Base-by-base conservation (phyloP, 1,140 invertebrate genomes). In the Metaphire vulgaris region DNA sequence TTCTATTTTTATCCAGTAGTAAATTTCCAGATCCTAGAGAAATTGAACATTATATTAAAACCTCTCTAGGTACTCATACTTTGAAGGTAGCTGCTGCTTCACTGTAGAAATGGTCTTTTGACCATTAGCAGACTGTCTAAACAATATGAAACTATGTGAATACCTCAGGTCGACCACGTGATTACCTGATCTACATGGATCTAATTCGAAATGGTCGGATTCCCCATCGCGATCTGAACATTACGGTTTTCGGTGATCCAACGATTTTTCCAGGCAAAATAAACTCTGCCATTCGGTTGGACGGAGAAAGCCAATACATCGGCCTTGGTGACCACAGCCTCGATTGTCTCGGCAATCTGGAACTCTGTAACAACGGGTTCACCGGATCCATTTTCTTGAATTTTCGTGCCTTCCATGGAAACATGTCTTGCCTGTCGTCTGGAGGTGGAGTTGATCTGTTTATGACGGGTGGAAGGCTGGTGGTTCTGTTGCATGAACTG, bases 321-420 rank as follows among this genome's bases (percentile, higher is more conserved):
- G 82, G 84, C 78, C 67, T 85, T 28, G 83, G 83, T 6, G 67
- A 76, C 12, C 81, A 79, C 21, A 21, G 41, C 0, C 76, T 80
- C 26, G 78, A 78, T 12, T 86, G 85, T 73, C 77, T 85, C 16
- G 83, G 82, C 15, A 84, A 84, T 75, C 73, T 85, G n/a, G 80
- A 76, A 15, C 26, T 77, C 29, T 86, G 85, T 78, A 30, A 41
- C 0, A 81, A 82, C 72, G 85, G 85, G 2, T 79, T 84, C 15
- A 84, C 83, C 0, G 76, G 84, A 16, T 81, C 83, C 1, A 79
- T 82, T 0, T 86, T 83, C 83, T 74, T 85, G 70, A 83, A 83
- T n/a, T 78, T 79, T 72, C 26, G 74, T 2, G 30, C 41, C 6
- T 71, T 76, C 28, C 31, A 29, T 1, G 68, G 76, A 26, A 76